A percentile compares a stretch with the other conserved stretches of the same genome.
phyloP scores from a whole-genome alignment of 2,888 invertebrate species.

The Clunio marinus region DNA sequence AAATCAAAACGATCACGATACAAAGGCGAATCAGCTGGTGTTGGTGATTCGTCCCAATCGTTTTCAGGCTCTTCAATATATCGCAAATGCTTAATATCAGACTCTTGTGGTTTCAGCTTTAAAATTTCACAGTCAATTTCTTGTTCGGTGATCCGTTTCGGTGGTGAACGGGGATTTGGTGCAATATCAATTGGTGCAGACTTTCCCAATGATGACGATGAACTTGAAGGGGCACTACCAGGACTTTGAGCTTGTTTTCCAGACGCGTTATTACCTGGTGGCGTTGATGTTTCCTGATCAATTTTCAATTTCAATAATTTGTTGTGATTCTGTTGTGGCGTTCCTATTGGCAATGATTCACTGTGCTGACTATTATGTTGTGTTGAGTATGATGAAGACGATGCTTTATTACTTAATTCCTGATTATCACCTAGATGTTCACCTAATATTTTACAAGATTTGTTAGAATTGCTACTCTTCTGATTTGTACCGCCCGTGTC shows the following conservation, averaged over 20 bases:
- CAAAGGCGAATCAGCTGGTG: slow-evolving; percentile 47
- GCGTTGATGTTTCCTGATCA: slow-evolving; percentile 28
- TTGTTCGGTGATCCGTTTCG: slow-evolving; percentile 60
- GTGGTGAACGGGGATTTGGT: slow-evolving; percentile 57
- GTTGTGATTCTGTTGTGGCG: slow-evolving; percentile 39
- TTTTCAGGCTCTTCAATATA: slow-evolving; percentile 41
- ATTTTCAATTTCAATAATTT: slow-evolving; percentile 4
- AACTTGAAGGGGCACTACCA: slow-evolving; percentile 22
- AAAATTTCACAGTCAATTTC: slow-evolving; percentile 63
- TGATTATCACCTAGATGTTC: slow-evolving; percentile 35
- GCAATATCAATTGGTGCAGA: slow-evolving; percentile 66
- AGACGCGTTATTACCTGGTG: slow-evolving; percentile 40
- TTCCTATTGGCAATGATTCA: slow-evolving; percentile 40
- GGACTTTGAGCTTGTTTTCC: slow-evolving; percentile 42
- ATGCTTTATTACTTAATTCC: slow-evolving; percentile 44
- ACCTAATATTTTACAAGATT: slow-evolving; percentile 40
- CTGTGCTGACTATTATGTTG: slow-evolving; percentile 39
- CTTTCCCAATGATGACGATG: slow-evolving; percentile 51
- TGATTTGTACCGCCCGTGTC: slow-evolving; percentile 62
- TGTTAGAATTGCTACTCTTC: slow-evolving; percentile 38
- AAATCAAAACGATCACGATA: slow-evolving; percentile 23
- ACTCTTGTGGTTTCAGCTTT: slow-evolving; percentile 45
- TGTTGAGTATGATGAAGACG: slow-evolving; percentile 43
- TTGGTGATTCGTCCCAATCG: slow-evolving; percentile 42
- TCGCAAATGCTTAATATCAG: slow-evolving; percentile 42